These are phyloP conservation scores for Casuarius casuarius DNA, from an alignment of 2,113 vertebrate genomes.

Conservation along the genomic window DNA sequence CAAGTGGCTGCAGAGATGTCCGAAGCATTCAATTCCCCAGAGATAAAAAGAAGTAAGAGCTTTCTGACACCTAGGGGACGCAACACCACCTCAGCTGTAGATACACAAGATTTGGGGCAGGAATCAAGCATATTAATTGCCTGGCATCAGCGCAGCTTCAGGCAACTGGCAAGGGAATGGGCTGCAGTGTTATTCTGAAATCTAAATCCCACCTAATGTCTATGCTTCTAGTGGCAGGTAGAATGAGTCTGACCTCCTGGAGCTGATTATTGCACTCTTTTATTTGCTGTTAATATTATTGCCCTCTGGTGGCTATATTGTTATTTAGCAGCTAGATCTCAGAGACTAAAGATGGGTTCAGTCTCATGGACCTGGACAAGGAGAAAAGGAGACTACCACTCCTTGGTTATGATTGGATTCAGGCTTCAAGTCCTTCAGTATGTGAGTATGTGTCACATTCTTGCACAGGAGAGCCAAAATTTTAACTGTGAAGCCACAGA, in stretches of 20 bases:
- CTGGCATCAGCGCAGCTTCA: background rate
- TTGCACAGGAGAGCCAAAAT: background rate
- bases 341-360: no score
- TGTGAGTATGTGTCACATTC: background rate
- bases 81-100: background rate
- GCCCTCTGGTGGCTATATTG: constrained; percentile 18
- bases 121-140: background rate
- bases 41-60: background rate
- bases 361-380: background rate
- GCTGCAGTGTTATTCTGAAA: accelerated
- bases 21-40: background rate
- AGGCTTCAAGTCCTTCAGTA: accelerated
- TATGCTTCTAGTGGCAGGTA: background rate
- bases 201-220: accelerated
- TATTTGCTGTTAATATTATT: background rate
- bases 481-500: background rate
- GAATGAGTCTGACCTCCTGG: background rate
- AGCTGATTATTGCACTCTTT: background rate
- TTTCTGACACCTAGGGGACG: background rate
- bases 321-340: background rate
- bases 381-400: background rate
- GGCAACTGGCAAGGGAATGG: background rate
- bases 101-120: background rate
- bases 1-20: background rate
- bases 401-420: background rate